Conservation (phyloP, 1,140 invertebrate species). For the Sitophilus oryzae region DNA sequence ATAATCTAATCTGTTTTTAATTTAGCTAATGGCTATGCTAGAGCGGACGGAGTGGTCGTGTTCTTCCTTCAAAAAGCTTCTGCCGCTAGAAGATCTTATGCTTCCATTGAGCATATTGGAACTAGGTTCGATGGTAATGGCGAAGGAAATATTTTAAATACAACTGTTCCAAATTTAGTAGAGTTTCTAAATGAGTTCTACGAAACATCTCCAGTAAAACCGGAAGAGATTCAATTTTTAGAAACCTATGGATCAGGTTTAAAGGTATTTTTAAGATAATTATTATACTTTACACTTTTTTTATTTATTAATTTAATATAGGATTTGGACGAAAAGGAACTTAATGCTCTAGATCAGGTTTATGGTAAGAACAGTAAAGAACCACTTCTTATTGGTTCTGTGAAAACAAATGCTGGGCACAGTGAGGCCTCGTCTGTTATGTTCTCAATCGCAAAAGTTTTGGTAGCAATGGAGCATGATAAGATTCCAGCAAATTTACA, state of each 20-base stretch:
- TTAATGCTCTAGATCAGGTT: slow-evolving; percentile 51
- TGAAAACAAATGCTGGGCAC: slow-evolving; percentile 75
- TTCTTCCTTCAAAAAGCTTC: slow-evolving; percentile 77
- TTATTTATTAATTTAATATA: slow-evolving; percentile 3
- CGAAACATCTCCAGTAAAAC: slow-evolving; percentile 54
- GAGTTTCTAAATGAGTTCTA: slow-evolving; percentile 55
- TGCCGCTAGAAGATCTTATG: slow-evolving; percentile 71
- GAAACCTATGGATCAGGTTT: slow-evolving; percentile 63
- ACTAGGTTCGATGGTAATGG: slow-evolving; percentile 61
- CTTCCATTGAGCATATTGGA: slow-evolving; percentile 54
- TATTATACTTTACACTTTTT: neutral
- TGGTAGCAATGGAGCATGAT: slow-evolving; percentile 65
- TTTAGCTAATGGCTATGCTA: slow-evolving; percentile 66
- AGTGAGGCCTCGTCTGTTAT: slow-evolving; percentile 62
- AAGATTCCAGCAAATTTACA: slow-evolving; percentile 69
- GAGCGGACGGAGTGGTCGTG: slow-evolving; percentile 72
- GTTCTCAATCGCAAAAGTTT: slow-evolving; percentile 43
- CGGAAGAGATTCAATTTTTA: slow-evolving; percentile 59
- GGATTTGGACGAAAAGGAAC: slow-evolving; percentile 38
- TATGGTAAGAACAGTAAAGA: slow-evolving; percentile 46
- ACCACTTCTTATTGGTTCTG: slow-evolving; percentile 67
- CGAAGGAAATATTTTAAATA: slow-evolving; percentile 48
- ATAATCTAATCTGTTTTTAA: no score
- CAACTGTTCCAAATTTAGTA: slow-evolving; percentile 48
- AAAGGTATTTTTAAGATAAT: slow-evolving; percentile 30